Conservation (phyloP, 2,113 vertebrate genomes). For the Sialia sialis region DNA sequence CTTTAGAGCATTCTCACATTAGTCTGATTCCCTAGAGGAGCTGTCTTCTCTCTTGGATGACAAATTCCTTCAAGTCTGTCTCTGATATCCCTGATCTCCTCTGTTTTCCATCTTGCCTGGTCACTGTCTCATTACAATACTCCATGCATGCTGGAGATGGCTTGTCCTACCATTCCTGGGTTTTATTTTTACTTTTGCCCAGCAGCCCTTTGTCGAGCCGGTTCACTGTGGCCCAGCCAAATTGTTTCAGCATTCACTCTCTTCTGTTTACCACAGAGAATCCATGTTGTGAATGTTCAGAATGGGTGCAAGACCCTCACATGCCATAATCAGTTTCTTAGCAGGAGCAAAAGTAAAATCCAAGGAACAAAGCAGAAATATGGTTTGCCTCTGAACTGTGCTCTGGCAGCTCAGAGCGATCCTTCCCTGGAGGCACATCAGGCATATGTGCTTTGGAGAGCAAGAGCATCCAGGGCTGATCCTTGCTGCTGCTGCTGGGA, state of each 20-base stretch:
- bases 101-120: neutral
- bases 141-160: neutral
- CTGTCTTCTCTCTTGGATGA: neutral
- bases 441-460: neutral
- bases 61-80: neutral
- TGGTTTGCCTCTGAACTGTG: neutral
- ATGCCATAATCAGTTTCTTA: neutral
- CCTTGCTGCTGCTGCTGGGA: neutral
- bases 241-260: accelerated
- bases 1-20: neutral
- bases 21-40: neutral
- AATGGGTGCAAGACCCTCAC: neutral
- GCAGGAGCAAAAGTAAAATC: neutral
- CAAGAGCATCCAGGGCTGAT: neutral
- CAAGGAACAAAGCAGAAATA: neutral
- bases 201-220: neutral
- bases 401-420: neutral
- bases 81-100: neutral
- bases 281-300: neutral
- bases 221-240: neutral
- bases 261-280: neutral
- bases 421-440: neutral
- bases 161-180: neutral
- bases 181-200: neutral
- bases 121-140: neutral